These are phyloP conservation scores for Calameuta pallipes DNA, from an alignment of 2,888 invertebrate genomes.

Conservation along the genomic window DNA sequence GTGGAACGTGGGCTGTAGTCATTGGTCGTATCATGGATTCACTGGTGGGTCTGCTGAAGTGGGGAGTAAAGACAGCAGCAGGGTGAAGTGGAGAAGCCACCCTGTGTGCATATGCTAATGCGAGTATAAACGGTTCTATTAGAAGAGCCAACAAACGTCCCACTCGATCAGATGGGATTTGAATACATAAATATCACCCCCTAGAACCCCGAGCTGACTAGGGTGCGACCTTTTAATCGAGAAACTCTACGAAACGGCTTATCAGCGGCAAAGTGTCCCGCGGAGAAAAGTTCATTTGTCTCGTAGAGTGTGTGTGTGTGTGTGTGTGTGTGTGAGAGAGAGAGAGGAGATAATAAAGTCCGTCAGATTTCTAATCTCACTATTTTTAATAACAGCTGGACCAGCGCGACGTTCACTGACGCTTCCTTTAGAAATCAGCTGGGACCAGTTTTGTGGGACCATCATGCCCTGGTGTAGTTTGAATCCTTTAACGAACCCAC, in stretches of 20 bases:
- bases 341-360: not conserved
- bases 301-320: not conserved
- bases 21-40: not conserved
- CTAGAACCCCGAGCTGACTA: constrained; percentile 30
- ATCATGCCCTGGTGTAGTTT: not conserved
- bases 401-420: not conserved
- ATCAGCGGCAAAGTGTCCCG: not conserved
- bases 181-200: constrained; percentile 59
- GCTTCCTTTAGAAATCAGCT: not conserved
- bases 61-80: not conserved
- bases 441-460: not conserved
- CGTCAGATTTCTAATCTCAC: not conserved
- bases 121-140: constrained; percentile 63
- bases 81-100: not conserved
- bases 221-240: constrained; percentile 54
- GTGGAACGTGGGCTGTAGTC: not conserved
- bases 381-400: not conserved
- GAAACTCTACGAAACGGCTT: not conserved
- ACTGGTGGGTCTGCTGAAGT: not conserved
- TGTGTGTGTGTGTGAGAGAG: not conserved
- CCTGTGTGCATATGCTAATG: constrained; percentile 59
- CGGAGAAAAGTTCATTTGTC: not conserved
- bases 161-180: constrained; percentile 61
- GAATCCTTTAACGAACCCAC: not conserved
- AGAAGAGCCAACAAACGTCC: constrained; percentile 61